Conservation (phyloP, 1,140 invertebrate species). For the Platyscapa corneri region DNA sequence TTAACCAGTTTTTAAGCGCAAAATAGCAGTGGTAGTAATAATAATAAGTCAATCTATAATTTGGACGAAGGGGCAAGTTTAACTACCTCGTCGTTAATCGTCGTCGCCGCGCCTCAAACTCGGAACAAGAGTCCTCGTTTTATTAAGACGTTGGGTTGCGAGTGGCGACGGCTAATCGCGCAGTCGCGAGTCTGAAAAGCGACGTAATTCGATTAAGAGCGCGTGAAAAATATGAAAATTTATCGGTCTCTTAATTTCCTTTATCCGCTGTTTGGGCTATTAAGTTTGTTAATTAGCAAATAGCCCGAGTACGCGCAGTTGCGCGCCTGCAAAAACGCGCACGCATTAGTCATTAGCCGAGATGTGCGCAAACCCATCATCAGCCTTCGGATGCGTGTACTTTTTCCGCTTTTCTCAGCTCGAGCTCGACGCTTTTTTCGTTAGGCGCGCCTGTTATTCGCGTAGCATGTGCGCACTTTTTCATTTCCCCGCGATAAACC, state of each 20-base stretch:
- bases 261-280: background rate
- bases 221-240: constrained; percentile 34
- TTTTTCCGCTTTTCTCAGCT: background rate
- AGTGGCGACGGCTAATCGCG: background rate
- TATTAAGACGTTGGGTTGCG: background rate
- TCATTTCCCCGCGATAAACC: background rate
- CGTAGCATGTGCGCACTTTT: constrained; percentile 27
- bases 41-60: no score
- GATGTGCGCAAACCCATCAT: background rate
- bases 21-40: no score
- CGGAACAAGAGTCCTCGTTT: background rate
- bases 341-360: no score
- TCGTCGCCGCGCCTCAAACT: background rate
- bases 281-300: background rate
- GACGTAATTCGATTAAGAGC: constrained; percentile 35
- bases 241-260: constrained; percentile 39
- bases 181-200: background rate
- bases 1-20: no score
- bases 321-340: background rate
- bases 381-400: background rate
- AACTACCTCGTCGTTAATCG: background rate
- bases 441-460: constrained; percentile 24
- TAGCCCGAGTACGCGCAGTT: background rate
- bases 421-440: background rate
- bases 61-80: background rate